phyloP scores from a whole-genome alignment of 1,140 invertebrate species.

The Pseudomyrmex cubaensis region DNA sequence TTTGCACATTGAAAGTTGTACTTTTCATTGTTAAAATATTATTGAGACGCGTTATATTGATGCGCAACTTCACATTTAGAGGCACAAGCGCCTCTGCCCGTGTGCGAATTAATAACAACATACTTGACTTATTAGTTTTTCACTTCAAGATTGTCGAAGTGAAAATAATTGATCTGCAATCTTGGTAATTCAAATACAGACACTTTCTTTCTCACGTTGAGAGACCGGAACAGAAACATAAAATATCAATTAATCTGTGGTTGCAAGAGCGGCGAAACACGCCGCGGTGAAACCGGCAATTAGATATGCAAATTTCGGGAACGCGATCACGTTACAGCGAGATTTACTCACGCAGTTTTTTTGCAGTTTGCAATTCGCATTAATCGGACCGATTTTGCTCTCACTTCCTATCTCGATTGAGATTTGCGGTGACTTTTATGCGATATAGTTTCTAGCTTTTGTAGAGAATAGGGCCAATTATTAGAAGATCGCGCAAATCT shows the following conservation, averaged over 20 bases:
- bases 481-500: too few species aligned
- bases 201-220: not conserved
- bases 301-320: conserved; percentile 34
- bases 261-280: not conserved
- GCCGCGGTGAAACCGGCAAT: not conserved
- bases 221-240: not conserved
- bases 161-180: not conserved
- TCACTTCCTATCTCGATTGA: conserved; percentile 5
- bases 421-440: not conserved
- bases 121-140: too few species aligned
- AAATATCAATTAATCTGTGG: not conserved
- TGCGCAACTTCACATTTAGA: too few species aligned
- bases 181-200: not conserved
- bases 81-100: too few species aligned
- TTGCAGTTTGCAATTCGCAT: not conserved
- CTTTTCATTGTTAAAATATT: too few species aligned
- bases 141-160: too few species aligned
- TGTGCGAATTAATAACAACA: too few species aligned
- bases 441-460: not conserved
- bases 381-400: not conserved
- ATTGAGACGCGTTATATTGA: too few species aligned
- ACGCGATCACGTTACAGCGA: not conserved
- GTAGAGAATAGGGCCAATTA: conserved; percentile 8
- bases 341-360: not conserved
- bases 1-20: too few species aligned